Base-by-base conservation (phyloP, 2,797 vertebrate species). In the Acanthurus leucopareius region DNA sequence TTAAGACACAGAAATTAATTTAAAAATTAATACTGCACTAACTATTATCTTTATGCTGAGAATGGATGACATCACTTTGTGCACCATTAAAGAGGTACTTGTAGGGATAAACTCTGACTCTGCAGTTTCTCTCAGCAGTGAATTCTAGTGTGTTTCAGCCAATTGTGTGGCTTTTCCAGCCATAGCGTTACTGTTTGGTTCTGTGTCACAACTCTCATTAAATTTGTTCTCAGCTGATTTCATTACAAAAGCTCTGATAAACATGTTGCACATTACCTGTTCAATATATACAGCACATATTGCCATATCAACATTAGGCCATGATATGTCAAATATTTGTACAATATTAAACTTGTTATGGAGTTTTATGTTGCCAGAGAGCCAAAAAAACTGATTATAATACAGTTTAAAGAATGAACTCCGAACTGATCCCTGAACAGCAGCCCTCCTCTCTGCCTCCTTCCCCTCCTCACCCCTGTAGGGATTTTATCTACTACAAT, bases 401-500 rank as follows among this genome's bases (percentile, higher is more conserved):
- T 40, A 10, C 38, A 40, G 5, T 40, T 28, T 40, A 40, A 40
- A 40, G 38, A 40, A 40, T 40, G 5, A 40, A 40, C 20, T 35
- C 0, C 11, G 28, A 25, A 38, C 44, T 38, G 13, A 22, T 7
- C 15, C 35, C 4, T 19, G 16, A 59, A 25, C 32, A 14, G 15
- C 45, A 10, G 19, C 51, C 9, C 51, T 9, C 14, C 3, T 17
- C 7, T 22, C 57, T 47, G 44, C 45, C 35, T 35, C 8, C 4
- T 1, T 20, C 25, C 32, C 10, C 22, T n/a, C 20, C 40, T 38
- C 64, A 40, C 40, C 28, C 28, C 40, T 40, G n/a, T 70, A 99
- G 98, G 85, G 98, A 99, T 87, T 99, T 98, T 73, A 94, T 99
- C 89, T 99, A 98, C 89, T 98, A 97, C 92, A 98, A 97, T 0